Base-by-base conservation (phyloP, 1,140 invertebrate genomes). In the Sinonovacula constricta region DNA sequence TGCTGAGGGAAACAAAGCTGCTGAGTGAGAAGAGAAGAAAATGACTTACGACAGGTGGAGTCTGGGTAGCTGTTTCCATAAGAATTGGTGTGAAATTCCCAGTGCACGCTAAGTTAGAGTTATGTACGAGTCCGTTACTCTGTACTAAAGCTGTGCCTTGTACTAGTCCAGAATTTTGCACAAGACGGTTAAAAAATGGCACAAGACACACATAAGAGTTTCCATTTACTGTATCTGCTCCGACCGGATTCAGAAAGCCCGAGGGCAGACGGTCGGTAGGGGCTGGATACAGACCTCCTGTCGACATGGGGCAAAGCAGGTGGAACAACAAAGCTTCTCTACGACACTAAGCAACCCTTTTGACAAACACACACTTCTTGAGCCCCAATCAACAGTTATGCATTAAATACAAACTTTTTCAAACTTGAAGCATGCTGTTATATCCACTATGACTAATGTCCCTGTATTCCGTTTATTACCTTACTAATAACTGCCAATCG, bases 301-400 rank as follows among this genome's bases (percentile, higher is more conserved):
- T 67, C 57, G 72, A 76, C 72, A 76, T 76, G 45, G 72, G 59
- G 72, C 65, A 76, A 65, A 53, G 53, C n/a, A n/a, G n/a, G n/a
- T n/a, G n/a, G n/a, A n/a, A 10, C 39, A 45, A 45, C 39, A 45
- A 45, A 45, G 39, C 39, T 18, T 45, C 39, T 45, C 18, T 7
- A 45, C 7, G 18, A 45, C 39, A 45, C 39, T 45, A 18, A 45
- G 39, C 18, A 45, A n/a, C n/a, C n/a, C n/a, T n/a, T n/a, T n/a
- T 68, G 56, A 68, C 66, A 68, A 54, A 56, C 33, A 68, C 49
- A 26, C 24, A 33, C 10, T 68, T 39, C 36, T 53, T 49, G 56
- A 10, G 28, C n/a, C 66, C 18, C 31, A 39, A 68, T 53, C 28
- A 60, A 28, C 26, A 28, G 28, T 12, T 31, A 54, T 1, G 56